Base-by-base conservation (phyloP, 2,888 invertebrate genomes). In the Petrophora chlorosata region DNA sequence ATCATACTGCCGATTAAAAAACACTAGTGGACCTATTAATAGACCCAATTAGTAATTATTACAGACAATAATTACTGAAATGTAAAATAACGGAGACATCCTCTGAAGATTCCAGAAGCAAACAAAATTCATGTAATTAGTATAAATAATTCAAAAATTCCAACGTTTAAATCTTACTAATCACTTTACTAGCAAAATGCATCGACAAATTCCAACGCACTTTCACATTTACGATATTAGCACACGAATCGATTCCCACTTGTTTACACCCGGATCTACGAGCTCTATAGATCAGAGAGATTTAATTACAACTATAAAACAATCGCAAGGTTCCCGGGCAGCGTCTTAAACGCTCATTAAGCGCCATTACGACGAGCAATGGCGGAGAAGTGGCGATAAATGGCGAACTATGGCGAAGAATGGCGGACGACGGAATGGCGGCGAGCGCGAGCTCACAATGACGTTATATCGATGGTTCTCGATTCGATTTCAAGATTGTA, bases 291-390 rank as follows among this genome's bases (percentile, higher is more conserved):
- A 82, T 81, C 76, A 73, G 70, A 51, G 64, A 49, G 70, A 67
- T 79, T 85, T 88, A 88, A 89, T 88, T 86, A 74, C 82, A 65
- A 68, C 84, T 67, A 88, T 89, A 88, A 89, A 89, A 84, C 86
- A 88, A 84, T 84, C 73, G 75, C 61, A 65, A 70, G 72, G 61
- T 63, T 70, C 73, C 75, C 71, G 61, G 71, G 73, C 73, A 63
- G 67, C 81, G 78, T 79, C 83, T 81, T 82, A 79, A 84, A 77
- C 76, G 74, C 75, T 85, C 88, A 86, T 86, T 87, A 85, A 84
- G 76, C 60, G 61, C 77, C 78, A 81, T 84, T 85, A 82, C 72
- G 65, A 69, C 63, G 70, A 71, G 70, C 67, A 63, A 78, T 76
- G 76, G 78, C 73, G 73, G 65, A 67, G 66, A 61, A 59, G 59